Base-by-base conservation (phyloP, 2,888 invertebrate genomes). In the Bombylius major region DNA sequence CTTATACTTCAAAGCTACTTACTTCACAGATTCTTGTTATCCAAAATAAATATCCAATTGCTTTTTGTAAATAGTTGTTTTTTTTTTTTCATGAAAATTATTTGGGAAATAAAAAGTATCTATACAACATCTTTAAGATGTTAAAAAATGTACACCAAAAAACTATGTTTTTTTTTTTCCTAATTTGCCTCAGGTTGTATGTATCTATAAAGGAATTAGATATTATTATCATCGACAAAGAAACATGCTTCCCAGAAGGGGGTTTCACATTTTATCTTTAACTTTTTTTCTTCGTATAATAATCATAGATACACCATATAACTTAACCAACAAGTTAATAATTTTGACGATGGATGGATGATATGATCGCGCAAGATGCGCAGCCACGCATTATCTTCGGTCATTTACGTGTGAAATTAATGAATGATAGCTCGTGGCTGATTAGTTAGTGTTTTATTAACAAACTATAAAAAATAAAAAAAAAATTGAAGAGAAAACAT, bases 361-460 rank as follows among this genome's bases (percentile, higher is more conserved):
- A 42, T n/a, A n/a, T 42, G 39, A 42, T 42, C 23, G 23, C 44
- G 33, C 32, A 33, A 32, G 49, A 49, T 11, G 23, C 11, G 12
- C 36, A 46, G 44, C 42, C n/a, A 33, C 49, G 42, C 36, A 39
- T 54, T 54, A 32, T 54, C 54, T 54, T 32, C 48, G 44, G 48
- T 54, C 44, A 54, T 54, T 54, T 54, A 44, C 47, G 44, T 54
- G 49, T 42, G 49, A 54, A 54, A 54, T 54, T 54, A 54, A 54
- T 54, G 54, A 54, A 44, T 33, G 54, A 54, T 54, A 54, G 44
- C 54, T 23, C 39, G 42, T 44, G 42, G 49, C 49, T 23, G 39
- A 9, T 46, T 42, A 42, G 39, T 11, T 42, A 11, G 8, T 11
- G 39, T 42, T 42, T 11, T 6, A 36, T 42, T 42, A 42, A 11